These are phyloP conservation scores for Machimus atricapillus DNA, from an alignment of 2,888 invertebrate species.

Conservation along the genomic window DNA sequence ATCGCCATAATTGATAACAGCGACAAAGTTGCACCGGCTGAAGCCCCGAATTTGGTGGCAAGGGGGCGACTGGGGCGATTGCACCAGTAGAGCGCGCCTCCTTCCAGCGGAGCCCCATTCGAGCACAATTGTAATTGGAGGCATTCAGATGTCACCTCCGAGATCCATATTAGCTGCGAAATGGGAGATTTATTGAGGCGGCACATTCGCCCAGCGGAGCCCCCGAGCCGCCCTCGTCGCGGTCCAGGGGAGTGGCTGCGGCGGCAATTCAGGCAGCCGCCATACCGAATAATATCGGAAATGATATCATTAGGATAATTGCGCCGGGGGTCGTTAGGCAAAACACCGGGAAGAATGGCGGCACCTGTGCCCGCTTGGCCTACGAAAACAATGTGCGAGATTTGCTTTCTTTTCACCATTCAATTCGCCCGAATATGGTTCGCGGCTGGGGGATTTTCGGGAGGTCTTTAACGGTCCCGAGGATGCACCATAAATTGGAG, in stretches of 20 bases:
- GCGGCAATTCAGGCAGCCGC: not conserved
- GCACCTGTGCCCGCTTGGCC: not conserved
- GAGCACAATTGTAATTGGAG: constrained; percentile 32
- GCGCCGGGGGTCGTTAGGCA: constrained; percentile 19
- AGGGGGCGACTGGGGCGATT: not conserved
- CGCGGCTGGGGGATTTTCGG: not conserved
- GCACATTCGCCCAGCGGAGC: not conserved
- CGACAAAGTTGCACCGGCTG: not conserved
- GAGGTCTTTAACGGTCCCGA: not conserved
- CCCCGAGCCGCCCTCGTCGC: not conserved
- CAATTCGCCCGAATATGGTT: not conserved
- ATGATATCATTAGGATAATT: constrained; percentile 34
- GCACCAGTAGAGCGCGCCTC: not conserved
- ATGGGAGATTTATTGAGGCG: constrained; percentile 35
- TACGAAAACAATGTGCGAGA: constrained; percentile 5
- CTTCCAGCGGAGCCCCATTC: not conserved
- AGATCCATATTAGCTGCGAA: constrained; percentile 34
- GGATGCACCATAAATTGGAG: not conserved
- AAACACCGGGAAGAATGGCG: not conserved
- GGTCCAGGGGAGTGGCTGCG: not conserved
- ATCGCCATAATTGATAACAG: not conserved
- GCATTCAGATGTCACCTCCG: constrained; percentile 36
- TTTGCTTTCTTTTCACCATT: constrained; percentile 3
- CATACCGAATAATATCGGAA: not conserved
- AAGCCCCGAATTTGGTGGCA: not conserved